Conservation (phyloP, 2,888 invertebrate species). For the Therioaphis trifolii region DNA sequence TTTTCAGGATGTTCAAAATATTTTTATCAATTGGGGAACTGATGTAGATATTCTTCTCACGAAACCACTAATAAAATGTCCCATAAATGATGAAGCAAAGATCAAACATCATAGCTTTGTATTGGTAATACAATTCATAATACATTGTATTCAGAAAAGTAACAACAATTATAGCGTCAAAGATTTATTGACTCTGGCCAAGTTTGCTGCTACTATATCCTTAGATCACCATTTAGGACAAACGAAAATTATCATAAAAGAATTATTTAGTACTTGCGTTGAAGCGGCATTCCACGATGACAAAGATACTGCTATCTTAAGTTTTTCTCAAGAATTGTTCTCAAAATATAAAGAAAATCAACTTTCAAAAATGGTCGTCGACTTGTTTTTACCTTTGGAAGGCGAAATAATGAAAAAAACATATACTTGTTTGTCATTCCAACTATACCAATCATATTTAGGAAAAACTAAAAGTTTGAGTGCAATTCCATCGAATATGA, state of each 20-base stretch:
- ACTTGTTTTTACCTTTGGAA: constrained; percentile 42
- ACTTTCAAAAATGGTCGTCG: not conserved
- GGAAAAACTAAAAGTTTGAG: not conserved
- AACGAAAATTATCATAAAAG: constrained; percentile 25
- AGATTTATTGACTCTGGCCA: constrained; percentile 32
- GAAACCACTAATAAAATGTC: not conserved
- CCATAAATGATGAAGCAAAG: not conserved
- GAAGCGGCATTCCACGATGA: not conserved
- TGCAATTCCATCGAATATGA: constrained; percentile 7
- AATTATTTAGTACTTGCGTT: constrained; percentile 35
- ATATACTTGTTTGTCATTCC: constrained; percentile 38
- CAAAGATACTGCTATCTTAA: not conserved
- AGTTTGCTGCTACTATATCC: not conserved
- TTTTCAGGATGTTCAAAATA: constrained; percentile 22
- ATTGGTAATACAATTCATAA: not conserved
- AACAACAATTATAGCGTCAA: not conserved
- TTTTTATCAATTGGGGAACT: constrained; percentile 44
- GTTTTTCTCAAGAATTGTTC: constrained; percentile 32
- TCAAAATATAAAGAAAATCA: not conserved
- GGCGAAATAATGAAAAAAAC: not conserved
- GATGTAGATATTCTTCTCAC: not conserved
- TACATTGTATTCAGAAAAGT: not conserved
- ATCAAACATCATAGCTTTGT: constrained; percentile 17
- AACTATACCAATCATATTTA: constrained; percentile 38
- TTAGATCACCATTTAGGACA: constrained; percentile 12